Base-by-base conservation (phyloP, 2,888 invertebrate genomes). In the Athalia rosae region DNA sequence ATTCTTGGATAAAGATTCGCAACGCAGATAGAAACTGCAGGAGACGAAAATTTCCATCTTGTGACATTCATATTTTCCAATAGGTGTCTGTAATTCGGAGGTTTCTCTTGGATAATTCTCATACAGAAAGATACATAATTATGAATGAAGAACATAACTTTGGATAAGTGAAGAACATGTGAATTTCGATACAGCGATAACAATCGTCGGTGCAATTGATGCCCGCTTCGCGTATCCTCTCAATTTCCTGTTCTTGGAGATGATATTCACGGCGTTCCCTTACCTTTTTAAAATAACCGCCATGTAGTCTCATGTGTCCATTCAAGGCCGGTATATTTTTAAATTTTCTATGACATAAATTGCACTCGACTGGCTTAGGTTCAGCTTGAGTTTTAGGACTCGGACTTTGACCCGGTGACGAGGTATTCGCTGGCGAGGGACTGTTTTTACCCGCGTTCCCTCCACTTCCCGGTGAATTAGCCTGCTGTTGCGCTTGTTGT, bases 281-380 rank as follows among this genome's bases (percentile, higher is more conserved):
- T 90, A 95, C 95, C 94, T 97, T 97, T 91, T 98, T 98, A 88
- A 98, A 97, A 90, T 98, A 99, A 77, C 99, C 98, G 63, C 99
- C 99, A 90, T 99, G 99, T 81, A 99, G 92, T 86, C 99, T 93
- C 99, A 99, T 99, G 89, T 99, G 99, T 7, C 99, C 99, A 90
- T 99, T 99, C 77, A 99, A 93, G 47, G 99, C 99, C 41, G 98
- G 98, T 90, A 98, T 96, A 90, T 98, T 99, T 92, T 99, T 99
- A 91, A 99, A 99, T 89, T 97, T 96, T 84, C 98, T 93, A 90
- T 97, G 96, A 90, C 99, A 99, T 79, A 98, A 93, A 90, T 96
- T 97, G 91, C 99, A 99, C 90, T 97, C 97, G 79, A 98, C 98
- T 63, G 97, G 97, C 87, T 97, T 97, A 79, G 93, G 92, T 84